A percentile compares a stretch with the other conserved stretches of the same genome.
Conservation (phyloP, 2,113 vertebrate genomes). For the Cynoglossus semilaevis region DNA sequence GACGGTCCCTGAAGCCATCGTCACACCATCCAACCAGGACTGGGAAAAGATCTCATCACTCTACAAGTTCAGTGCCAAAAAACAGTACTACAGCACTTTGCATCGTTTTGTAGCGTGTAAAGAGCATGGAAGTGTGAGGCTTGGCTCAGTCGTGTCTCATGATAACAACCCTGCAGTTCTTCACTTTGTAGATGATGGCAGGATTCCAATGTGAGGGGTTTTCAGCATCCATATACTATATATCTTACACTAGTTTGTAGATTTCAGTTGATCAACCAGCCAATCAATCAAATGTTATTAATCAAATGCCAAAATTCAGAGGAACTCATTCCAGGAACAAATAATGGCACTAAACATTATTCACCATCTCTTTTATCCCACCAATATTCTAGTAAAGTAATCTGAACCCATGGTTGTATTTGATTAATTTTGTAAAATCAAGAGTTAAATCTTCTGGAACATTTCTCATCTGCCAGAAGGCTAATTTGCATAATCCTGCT, state of each 20-base stretch:
- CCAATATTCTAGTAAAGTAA: too few relatives aligned
- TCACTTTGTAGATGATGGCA: conserved; percentile 59
- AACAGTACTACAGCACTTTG: conserved; percentile 75
- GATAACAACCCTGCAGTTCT: neutral
- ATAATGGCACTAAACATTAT: too few relatives aligned
- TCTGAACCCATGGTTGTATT: too few relatives aligned
- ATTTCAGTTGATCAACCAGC: neutral
- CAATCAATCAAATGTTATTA: neutral
- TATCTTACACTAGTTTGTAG: neutral
- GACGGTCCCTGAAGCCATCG: neutral
- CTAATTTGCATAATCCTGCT: too few relatives aligned
- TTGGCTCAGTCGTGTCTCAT: accelerated
- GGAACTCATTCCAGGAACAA: too few relatives aligned
- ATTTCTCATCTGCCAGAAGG: too few relatives aligned
- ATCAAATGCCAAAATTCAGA: too few relatives aligned
- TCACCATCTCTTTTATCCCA: too few relatives aligned
- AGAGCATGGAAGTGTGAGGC: neutral
- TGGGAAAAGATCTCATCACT: conserved; percentile 76
- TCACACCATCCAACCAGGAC: conserved; percentile 62
- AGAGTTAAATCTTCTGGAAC: too few relatives aligned
- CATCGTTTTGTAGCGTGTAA: conserved; percentile 62
- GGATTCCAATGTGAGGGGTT: conserved; percentile 13
- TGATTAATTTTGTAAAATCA: too few relatives aligned
- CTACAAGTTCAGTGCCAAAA: conserved; percentile 51
- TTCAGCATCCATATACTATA: neutral